Percentiles rank a stretch among this genome's conserved stretches.
Conservation (phyloP, 2,888 invertebrate species). For the Hypolimnas misippus region DNA sequence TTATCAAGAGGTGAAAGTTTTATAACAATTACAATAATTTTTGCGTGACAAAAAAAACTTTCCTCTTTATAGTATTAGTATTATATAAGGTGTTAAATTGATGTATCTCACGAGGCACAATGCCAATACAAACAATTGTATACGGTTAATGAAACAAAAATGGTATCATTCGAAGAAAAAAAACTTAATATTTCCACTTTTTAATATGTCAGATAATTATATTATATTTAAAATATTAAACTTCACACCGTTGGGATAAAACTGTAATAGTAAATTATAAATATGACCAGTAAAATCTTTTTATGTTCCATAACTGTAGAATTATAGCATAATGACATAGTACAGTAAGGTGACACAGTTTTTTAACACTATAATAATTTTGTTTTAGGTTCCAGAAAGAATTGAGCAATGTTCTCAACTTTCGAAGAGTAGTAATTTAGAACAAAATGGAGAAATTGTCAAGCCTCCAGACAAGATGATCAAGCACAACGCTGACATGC, state of each 20-base stretch:
- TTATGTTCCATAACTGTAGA: slow-evolving; percentile 49
- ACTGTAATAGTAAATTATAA: too few relatives aligned
- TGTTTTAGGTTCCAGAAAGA: slow-evolving; percentile 73
- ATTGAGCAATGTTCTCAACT: slow-evolving; percentile 69
- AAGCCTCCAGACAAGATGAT: slow-evolving; percentile 57
- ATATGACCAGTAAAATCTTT: slow-evolving; percentile 53
- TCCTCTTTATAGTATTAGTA: not conserved
- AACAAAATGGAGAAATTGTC: slow-evolving; percentile 58
- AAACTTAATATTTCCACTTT: not conserved
- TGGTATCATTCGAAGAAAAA: slow-evolving; percentile 13
- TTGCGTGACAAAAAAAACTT: slow-evolving; percentile 22
- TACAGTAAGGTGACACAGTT: slow-evolving; percentile 45
- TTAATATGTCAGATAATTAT: too few relatives aligned
- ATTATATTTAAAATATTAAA: too few relatives aligned
- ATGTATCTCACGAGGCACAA: slow-evolving; percentile 34
- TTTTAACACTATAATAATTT: slow-evolving; percentile 46
- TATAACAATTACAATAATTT: slow-evolving; percentile 7
- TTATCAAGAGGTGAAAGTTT: not conserved
- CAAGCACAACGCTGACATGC: slow-evolving; percentile 54
- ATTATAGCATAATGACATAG: slow-evolving; percentile 54
- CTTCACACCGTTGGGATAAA: too few relatives aligned
- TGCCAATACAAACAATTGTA: slow-evolving; percentile 27
- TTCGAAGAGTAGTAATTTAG: slow-evolving; percentile 59
- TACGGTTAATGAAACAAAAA: slow-evolving; percentile 30
- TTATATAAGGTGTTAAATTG: slow-evolving; percentile 18